phyloP scores from a whole-genome alignment of 2,797 vertebrate genomes.

The Cynodonichthys magdalenae region DNA sequence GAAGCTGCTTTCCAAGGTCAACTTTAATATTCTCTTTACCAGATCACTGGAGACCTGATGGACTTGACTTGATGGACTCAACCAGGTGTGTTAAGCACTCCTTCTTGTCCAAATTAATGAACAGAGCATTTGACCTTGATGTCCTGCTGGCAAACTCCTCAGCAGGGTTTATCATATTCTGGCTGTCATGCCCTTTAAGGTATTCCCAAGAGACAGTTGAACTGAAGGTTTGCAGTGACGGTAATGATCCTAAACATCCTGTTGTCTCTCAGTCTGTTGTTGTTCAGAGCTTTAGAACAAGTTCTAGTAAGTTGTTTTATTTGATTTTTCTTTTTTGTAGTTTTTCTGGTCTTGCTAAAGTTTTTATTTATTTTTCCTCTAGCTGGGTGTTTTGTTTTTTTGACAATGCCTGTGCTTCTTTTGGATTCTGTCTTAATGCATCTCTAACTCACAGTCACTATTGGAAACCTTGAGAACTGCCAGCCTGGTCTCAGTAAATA shows the following conservation, averaged over 20 bases:
- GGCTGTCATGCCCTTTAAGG: background rate
- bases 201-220: conserved; percentile 5
- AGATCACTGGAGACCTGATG: conserved; percentile 13
- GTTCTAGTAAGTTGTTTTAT: background rate
- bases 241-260: background rate
- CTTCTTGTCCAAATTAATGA: conserved; percentile 3
- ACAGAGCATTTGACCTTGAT: conserved; percentile 8
- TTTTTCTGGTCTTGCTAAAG: too few species aligned
- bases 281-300: background rate
- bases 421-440: background rate
- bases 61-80: conserved; percentile 18
- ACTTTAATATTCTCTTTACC: conserved; percentile 11
- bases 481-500: background rate
- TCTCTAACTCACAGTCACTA: background rate
- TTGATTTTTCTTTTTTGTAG: background rate
- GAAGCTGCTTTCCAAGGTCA: conserved; percentile 17
- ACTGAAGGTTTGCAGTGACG: background rate
- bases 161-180: conserved; percentile 1
- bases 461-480: background rate
- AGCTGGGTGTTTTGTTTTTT: background rate
- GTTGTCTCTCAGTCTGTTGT: background rate
- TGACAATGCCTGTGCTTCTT: background rate
- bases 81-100: conserved; percentile 4
- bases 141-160: background rate
- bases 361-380: too few species aligned